Evolutionary conservation across 2,797 vertebrate species (phyloP).

Genomic region (Clarias platycephalus): DNA sequence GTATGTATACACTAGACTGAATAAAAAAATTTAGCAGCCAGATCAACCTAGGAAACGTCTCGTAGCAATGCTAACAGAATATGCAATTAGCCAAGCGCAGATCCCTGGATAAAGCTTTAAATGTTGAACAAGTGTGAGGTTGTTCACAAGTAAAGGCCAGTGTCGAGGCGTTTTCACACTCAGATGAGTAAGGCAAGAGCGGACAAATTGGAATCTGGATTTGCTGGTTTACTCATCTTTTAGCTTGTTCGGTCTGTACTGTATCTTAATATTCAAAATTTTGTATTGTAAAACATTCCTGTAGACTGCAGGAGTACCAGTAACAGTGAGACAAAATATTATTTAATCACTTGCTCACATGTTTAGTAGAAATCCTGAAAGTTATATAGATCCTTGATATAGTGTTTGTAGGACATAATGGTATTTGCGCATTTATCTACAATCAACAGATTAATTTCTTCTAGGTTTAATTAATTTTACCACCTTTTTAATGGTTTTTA

Average conservation of each 20-base stretch:
- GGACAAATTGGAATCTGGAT: not conserved
- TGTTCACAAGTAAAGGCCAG: not conserved
- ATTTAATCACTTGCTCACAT: not conserved
- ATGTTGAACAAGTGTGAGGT: slow-evolving; percentile 5
- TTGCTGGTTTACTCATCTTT: not conserved
- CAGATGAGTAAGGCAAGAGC: not conserved
- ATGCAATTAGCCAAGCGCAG: not conserved
- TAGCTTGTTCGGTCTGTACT: not conserved
- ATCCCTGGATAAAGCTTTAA: not conserved
- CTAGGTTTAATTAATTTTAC: not conserved
- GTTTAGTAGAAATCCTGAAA: not conserved
- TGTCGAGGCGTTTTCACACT: not conserved
- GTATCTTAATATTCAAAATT: not conserved
- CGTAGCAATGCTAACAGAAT: not conserved
- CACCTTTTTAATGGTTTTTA: not conserved
- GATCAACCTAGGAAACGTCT: not conserved
- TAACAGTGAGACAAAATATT: not conserved
- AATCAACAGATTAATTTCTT: not conserved
- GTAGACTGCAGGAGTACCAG: not conserved
- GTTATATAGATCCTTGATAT: not conserved
- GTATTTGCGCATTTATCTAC: not conserved
- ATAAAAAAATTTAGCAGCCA: not conserved
- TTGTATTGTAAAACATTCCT: not conserved
- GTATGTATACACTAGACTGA: no score
- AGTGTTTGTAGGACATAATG: not conserved